Evolutionary conservation across 2,888 invertebrate species (phyloP).

Genomic region (Eristalinus sepulchralis): DNA sequence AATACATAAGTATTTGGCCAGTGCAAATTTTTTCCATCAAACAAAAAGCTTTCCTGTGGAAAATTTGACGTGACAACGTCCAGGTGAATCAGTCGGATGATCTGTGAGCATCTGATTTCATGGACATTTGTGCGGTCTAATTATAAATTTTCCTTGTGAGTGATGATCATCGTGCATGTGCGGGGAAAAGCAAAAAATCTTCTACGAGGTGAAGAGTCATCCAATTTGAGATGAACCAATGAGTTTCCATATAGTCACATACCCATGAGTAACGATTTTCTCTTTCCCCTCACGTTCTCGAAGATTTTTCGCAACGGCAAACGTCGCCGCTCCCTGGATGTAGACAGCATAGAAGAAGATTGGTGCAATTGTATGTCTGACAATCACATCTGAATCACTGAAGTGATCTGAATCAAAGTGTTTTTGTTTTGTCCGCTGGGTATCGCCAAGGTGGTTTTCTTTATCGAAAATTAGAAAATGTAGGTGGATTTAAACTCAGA

Average conservation of each 20-base stretch:
- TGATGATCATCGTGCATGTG: neutral
- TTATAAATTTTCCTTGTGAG: conserved; percentile 4
- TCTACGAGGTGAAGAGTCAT: neutral
- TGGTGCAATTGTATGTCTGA: no score
- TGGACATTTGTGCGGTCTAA: neutral
- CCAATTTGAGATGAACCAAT: neutral
- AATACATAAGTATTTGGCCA: neutral
- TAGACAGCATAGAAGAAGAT: no score
- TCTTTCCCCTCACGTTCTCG: no score
- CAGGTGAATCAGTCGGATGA: neutral
- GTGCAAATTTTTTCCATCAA: neutral
- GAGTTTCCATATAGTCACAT: neutral
- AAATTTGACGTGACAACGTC: neutral
- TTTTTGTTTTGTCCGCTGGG: no score
- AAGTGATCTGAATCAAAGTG: no score
- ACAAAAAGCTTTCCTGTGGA: neutral
- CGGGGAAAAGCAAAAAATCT: neutral
- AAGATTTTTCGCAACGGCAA: no score
- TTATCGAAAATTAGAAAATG: no score
- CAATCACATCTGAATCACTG: no score
- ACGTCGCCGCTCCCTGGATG: no score
- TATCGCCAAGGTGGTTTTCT: no score
- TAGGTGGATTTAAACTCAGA: no score
- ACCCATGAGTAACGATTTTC: neutral
- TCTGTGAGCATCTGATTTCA: neutral